A percentile compares a stretch with the other conserved stretches of the same genome.
Conservation (phyloP, 2,113 vertebrate genomes). For the Anthoscopus minutus region DNA sequence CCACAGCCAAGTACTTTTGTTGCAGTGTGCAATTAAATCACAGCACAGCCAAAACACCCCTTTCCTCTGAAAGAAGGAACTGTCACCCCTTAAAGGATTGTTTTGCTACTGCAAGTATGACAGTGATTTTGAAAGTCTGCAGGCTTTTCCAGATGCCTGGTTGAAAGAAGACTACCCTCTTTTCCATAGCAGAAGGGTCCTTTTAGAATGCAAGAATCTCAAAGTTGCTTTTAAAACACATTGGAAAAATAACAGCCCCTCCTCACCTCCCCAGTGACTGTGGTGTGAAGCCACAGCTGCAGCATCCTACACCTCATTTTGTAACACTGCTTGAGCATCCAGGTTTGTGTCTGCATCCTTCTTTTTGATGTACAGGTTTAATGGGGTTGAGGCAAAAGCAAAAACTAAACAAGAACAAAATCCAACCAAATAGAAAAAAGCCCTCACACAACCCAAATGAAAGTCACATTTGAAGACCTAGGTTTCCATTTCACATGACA, state of each 20-base stretch:
- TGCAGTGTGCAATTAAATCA: not conserved
- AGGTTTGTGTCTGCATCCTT: not conserved
- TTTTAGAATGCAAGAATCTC: not conserved
- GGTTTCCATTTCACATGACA: slow-evolving; percentile 11
- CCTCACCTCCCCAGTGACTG: not conserved
- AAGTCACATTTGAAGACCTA: slow-evolving; percentile 9
- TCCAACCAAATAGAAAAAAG: not conserved
- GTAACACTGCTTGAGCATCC: not conserved
- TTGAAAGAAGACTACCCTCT: not conserved
- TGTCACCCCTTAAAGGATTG: not conserved
- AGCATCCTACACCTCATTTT: not conserved
- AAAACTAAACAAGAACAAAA: not conserved
- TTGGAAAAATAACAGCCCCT: not conserved
- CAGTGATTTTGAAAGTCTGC: not conserved
- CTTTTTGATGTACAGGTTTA: not conserved
- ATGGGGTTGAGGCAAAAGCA: not conserved
- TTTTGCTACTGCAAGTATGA: not conserved
- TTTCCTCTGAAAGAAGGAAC: not conserved
- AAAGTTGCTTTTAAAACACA: not conserved
- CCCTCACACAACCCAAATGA: not conserved
- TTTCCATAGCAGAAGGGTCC: not conserved
- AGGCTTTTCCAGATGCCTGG: not conserved
- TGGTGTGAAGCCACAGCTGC: not conserved
- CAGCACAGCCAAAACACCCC: not conserved
- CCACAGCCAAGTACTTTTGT: not conserved